Evolutionary conservation across 2,797 vertebrate genomes (phyloP).

Genomic region (Chrysocyon brachyurus): DNA sequence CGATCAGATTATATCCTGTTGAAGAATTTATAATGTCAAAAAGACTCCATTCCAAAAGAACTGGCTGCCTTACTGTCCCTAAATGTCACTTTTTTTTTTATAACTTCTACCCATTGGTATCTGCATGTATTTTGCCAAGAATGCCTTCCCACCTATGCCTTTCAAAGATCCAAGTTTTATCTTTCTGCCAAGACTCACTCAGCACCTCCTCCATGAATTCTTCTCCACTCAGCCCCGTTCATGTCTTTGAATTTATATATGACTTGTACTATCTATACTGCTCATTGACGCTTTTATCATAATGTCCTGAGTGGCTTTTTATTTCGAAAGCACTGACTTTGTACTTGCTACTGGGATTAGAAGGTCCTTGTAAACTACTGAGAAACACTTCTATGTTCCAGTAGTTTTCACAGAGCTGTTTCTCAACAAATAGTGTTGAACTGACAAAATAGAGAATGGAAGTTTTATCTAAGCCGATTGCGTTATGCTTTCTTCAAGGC

Average conservation of each 20-base stretch:
- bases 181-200: not conserved
- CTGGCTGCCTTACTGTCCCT: not conserved
- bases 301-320: not conserved
- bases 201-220: not conserved
- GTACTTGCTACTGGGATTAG: not conserved
- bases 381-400: not conserved
- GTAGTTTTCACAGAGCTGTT: not conserved
- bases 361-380: not conserved
- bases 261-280: not conserved
- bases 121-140: not conserved
- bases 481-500: not conserved
- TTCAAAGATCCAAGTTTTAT: not conserved
- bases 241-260: not conserved
- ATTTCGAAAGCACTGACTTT: not conserved
- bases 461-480: not conserved
- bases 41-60: not conserved
- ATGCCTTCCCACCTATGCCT: not conserved
- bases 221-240: not conserved
- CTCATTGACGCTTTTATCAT: not conserved
- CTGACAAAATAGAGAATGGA: not conserved
- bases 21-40: not conserved
- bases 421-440: not conserved
- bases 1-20: not conserved
- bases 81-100: slow-evolving; percentile 8
- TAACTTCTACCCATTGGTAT: not conserved